Conservation (phyloP, 2,113 vertebrate genomes). For the Morphnarchus princeps region DNA sequence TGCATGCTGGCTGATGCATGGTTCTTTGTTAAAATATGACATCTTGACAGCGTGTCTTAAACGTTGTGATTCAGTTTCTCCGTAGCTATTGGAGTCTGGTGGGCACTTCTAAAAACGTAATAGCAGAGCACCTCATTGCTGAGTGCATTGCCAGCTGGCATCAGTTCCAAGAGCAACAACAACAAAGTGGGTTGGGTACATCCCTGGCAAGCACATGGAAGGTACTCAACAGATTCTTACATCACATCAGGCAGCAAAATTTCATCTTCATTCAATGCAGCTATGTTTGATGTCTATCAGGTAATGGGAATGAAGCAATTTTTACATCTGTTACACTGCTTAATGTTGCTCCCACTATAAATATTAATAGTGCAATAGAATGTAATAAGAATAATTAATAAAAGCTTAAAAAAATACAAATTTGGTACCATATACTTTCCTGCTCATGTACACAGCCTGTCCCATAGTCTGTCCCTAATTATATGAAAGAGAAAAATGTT, state of each 20-base stretch:
- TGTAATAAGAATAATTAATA: background rate
- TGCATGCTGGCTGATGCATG: rapidly evolving
- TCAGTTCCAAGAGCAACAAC: background rate
- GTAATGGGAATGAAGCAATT: background rate
- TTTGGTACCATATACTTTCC: background rate
- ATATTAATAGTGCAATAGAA: background rate
- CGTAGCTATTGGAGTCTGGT: rapidly evolving
- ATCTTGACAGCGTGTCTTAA: background rate
- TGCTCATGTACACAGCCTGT: background rate
- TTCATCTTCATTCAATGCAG: background rate
- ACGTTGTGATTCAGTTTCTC: background rate
- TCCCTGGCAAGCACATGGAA: background rate
- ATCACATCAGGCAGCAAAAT: background rate
- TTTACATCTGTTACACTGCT: background rate
- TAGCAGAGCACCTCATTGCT: background rate
- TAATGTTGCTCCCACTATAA: background rate
- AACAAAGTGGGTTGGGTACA: background rate
- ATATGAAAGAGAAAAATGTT: background rate
- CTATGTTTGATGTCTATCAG: background rate
- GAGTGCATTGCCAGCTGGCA: background rate
- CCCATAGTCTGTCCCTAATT: background rate
- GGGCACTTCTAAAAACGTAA: background rate
- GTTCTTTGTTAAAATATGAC: background rate
- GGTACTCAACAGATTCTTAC: background rate
- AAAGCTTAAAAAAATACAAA: background rate